Percentiles rank a stretch among this genome's conserved stretches.
Conservation (phyloP, 1,140 invertebrate genomes). For the Nymphalis io region DNA sequence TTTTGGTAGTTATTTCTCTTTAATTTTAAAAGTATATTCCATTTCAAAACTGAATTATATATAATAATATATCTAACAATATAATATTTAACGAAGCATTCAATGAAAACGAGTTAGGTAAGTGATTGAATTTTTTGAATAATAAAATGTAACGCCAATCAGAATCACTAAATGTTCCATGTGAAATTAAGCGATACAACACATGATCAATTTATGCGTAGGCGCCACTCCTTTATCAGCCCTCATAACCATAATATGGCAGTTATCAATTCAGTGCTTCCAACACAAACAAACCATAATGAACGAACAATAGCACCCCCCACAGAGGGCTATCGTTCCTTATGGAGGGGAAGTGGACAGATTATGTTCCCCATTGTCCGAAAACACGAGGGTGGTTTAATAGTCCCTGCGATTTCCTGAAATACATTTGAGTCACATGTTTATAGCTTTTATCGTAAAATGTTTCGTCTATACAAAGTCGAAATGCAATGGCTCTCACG, state of each 20-base stretch:
- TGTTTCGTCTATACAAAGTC: slow-evolving; percentile 1
- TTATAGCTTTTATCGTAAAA: slow-evolving; percentile 18
- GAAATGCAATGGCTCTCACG: background rate
- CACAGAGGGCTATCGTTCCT: slow-evolving; percentile 12
- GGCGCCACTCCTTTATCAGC: slow-evolving; percentile 11
- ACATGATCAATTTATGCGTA: slow-evolving; percentile 22
- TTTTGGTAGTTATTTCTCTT: too few relatives aligned
- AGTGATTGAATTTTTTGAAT: too few relatives aligned
- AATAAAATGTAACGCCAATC: too few relatives aligned
- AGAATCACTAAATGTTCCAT: slow-evolving; percentile 14
- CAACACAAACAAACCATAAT: slow-evolving; percentile 27
- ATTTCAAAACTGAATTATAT: too few relatives aligned
- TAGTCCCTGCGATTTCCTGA: slow-evolving; percentile 25
- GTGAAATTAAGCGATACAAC: slow-evolving; percentile 22
- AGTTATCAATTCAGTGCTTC: slow-evolving; percentile 23
- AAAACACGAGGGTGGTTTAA: slow-evolving; percentile 28
- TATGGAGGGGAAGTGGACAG: slow-evolving; percentile 27
- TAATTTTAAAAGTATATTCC: too few relatives aligned
- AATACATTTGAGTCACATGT: slow-evolving; percentile 16
- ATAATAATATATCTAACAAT: too few relatives aligned
- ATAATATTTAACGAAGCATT: too few relatives aligned
- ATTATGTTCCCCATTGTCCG: slow-evolving; percentile 29
- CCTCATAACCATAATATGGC: slow-evolving; percentile 23
- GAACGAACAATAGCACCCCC: slow-evolving; percentile 22
- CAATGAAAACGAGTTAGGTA: too few relatives aligned